Percentiles rank a stretch among this genome's conserved stretches.
Evolutionary conservation across 2,888 invertebrate genomes (phyloP).

Genomic region (Alentia gelatinosa): DNA sequence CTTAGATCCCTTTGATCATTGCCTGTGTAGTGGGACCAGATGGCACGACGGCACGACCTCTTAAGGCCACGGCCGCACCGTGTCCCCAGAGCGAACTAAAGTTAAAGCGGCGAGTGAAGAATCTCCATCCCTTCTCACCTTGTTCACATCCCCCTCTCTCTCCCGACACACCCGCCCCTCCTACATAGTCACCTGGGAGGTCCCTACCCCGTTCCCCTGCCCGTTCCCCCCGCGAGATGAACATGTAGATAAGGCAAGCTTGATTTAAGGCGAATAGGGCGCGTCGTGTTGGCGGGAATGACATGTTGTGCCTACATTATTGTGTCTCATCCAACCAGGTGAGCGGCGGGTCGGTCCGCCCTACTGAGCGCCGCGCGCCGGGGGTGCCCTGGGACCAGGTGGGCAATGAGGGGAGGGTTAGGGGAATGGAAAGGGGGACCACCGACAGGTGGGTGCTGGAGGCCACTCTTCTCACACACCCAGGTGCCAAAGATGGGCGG

Average conservation of each 20-base stretch:
- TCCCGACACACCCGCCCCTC: background rate
- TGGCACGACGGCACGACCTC: background rate
- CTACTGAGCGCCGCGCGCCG: background rate
- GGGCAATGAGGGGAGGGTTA: background rate
- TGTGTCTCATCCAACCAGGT: background rate
- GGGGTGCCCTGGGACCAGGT: conserved; percentile 26
- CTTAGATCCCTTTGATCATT: background rate
- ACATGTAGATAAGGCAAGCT: conserved; percentile 11
- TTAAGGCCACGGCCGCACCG: background rate
- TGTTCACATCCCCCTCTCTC: background rate
- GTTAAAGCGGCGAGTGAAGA: background rate
- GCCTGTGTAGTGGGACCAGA: background rate
- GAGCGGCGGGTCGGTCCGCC: background rate
- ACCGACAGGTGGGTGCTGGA: conserved; percentile 32
- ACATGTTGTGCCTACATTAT: background rate
- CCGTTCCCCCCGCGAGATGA: background rate
- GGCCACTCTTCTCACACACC: background rate
- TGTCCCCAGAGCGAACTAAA: background rate
- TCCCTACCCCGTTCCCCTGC: background rate
- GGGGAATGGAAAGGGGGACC: background rate
- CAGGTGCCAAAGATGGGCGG: conserved; percentile 22
- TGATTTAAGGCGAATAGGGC: conserved; percentile 28
- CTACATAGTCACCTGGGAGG: background rate
- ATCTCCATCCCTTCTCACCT: background rate
- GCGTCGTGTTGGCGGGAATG: background rate